Percentiles rank a stretch among this genome's conserved stretches.
These are phyloP conservation scores for Coreoperca whiteheadi DNA, from an alignment of 2,113 vertebrate species.

Conservation along the genomic window DNA sequence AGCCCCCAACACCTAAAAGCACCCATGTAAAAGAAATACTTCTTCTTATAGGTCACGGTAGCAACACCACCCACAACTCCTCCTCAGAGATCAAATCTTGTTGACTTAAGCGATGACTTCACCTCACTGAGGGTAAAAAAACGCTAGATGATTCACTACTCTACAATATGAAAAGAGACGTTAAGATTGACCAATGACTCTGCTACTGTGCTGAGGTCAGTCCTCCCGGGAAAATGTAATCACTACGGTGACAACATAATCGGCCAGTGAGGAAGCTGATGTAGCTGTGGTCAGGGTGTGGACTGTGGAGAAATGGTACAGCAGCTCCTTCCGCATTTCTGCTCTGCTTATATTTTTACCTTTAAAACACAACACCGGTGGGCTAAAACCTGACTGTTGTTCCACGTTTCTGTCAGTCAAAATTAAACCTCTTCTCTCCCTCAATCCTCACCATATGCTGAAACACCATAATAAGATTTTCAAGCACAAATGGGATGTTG, in stretches of 20 bases:
- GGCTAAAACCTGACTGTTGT: not conserved
- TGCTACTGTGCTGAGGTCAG: conserved; percentile 31
- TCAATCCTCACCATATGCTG: conserved; percentile 19
- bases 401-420: not conserved
- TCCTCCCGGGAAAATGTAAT: conserved; percentile 15
- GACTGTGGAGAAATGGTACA: not conserved
- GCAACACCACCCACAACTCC: conserved; percentile 33
- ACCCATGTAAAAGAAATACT: conserved; percentile 12
- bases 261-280: conserved; percentile 12
- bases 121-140: conserved; percentile 16
- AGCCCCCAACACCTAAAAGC: not conserved
- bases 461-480: not conserved
- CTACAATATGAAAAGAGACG: not conserved
- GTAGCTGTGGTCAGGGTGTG: conserved; percentile 39
- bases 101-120: conserved; percentile 50
- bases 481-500: not conserved
- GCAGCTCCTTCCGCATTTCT: not conserved
- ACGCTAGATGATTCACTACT: conserved; percentile 39
- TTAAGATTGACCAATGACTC: conserved; percentile 22
- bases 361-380: not conserved
- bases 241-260: conserved; percentile 17
- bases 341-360: not conserved
- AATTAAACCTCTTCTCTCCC: conserved; percentile 18
- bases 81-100: conserved; percentile 47
- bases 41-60: conserved; percentile 18